These are phyloP conservation scores for Aphis craccivora DNA, from an alignment of 1,140 invertebrate species.

Conservation along the genomic window DNA sequence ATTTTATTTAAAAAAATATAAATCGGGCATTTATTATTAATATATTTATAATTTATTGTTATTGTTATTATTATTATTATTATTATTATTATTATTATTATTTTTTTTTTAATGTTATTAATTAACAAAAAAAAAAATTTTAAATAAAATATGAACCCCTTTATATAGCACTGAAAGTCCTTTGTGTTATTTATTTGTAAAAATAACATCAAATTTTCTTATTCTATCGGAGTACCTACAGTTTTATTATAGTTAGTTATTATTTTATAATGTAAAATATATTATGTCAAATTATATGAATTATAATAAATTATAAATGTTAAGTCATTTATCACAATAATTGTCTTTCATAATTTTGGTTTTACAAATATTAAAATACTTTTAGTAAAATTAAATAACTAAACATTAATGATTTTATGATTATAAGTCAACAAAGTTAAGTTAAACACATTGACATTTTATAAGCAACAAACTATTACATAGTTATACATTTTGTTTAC, in stretches of 20 bases:
- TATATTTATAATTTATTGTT: too few relatives aligned
- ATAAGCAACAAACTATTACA: not conserved
- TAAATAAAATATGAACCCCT: not conserved
- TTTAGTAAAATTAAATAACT: not conserved
- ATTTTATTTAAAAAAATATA: not conserved
- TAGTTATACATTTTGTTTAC: not conserved
- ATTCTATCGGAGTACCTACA: not conserved
- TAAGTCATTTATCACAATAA: not conserved
- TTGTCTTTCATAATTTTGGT: not conserved
- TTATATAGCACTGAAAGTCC: too few relatives aligned
- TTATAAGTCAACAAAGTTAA: not conserved
- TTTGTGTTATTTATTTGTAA: too few relatives aligned
- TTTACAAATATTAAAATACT: not conserved
- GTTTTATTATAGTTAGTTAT: too few relatives aligned
- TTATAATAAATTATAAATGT: too few relatives aligned
- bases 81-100: too few relatives aligned
- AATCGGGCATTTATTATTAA: not conserved
- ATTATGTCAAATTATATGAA: not conserved
- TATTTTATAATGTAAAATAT: not conserved
- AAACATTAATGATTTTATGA: not conserved
- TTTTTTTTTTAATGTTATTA: not conserved
- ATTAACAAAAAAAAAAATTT: not conserved
- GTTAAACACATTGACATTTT: not conserved
- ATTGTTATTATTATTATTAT: too few relatives aligned
- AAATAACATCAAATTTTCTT: not conserved